These are phyloP conservation scores for Troides aeacus DNA, from an alignment of 2,888 invertebrate species.

Conservation along the genomic window DNA sequence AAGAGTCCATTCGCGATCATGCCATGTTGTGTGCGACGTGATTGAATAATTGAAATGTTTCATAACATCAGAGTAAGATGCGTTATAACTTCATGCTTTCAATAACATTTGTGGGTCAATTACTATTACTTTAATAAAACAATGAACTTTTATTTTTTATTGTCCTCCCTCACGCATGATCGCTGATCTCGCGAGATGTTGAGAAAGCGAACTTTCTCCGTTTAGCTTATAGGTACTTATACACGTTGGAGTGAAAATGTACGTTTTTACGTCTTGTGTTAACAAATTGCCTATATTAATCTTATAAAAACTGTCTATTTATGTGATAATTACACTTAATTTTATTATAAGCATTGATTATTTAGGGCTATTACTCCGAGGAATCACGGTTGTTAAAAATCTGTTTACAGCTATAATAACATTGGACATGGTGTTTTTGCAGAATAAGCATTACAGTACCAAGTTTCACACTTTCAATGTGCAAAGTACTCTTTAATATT, in stretches of 20 bases:
- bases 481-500: too few relatives aligned
- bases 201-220: slow-evolving; percentile 71
- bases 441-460: slow-evolving; percentile 1
- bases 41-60: slow-evolving; percentile 14
- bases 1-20: background rate
- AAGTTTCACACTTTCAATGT: background rate
- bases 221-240: slow-evolving; percentile 37
- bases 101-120: slow-evolving; percentile 21
- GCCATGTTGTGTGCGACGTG: background rate
- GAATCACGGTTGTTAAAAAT: slow-evolving; percentile 4
- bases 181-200: slow-evolving; percentile 47
- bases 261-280: slow-evolving; percentile 7
- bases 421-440: slow-evolving; percentile 1
- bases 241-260: slow-evolving; percentile 19
- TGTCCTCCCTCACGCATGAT: slow-evolving; percentile 47
- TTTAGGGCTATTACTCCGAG: slow-evolving; percentile 4
- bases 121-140: slow-evolving; percentile 29
- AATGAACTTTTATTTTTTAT: slow-evolving; percentile 37
- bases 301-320: slow-evolving; percentile 5
- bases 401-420: background rate
- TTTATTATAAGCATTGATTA: slow-evolving; percentile 8
- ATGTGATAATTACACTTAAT: slow-evolving; percentile 1
- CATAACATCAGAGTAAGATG: slow-evolving; percentile 18
- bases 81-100: slow-evolving; percentile 23
- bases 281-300: slow-evolving; percentile 6